These are phyloP conservation scores for Drosophila lowei DNA, from an alignment of 1,140 invertebrate genomes.

Conservation along the genomic window DNA sequence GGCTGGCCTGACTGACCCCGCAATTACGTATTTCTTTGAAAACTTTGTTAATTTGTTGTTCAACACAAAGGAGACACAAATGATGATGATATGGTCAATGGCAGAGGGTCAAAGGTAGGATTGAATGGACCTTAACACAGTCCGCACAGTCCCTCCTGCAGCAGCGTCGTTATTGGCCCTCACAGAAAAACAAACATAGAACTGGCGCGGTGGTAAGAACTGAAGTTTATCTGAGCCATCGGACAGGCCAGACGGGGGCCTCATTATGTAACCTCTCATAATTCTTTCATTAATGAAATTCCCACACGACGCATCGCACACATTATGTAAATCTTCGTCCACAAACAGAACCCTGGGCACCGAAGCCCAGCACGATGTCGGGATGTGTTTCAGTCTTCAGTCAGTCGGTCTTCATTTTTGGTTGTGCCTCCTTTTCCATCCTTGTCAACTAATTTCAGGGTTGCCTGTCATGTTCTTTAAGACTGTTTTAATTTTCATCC, in stretches of 20 bases:
- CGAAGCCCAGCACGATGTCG: constrained; percentile 58
- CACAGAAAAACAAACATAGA: constrained; percentile 29
- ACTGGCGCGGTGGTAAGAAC: neutral
- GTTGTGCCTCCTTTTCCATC: constrained; percentile 47
- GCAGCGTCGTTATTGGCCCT: constrained; percentile 45
- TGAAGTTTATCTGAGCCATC: constrained; percentile 41
- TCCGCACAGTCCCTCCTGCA: too few species aligned
- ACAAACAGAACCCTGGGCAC: constrained; percentile 13
- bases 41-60: constrained; percentile 75
- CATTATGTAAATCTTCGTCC: constrained; percentile 60
- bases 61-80: constrained; percentile 59
- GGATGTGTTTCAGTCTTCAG: constrained; percentile 7
- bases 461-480: constrained; percentile 78
- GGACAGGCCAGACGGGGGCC: constrained; percentile 19
- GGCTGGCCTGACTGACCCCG: constrained; percentile 22
- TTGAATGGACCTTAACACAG: too few species aligned
- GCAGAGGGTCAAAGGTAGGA: constrained; percentile 5
- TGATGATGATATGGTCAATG: constrained; percentile 27
- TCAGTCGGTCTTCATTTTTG: constrained; percentile 21
- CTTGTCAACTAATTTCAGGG: constrained; percentile 81
- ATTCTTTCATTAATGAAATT: constrained; percentile 82
- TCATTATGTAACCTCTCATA: constrained; percentile 81
- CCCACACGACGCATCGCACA: constrained; percentile 64
- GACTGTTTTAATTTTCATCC: constrained; percentile 74
- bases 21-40: constrained; percentile 73